A percentile compares a stretch with the other conserved stretches of the same genome.
phyloP scores from a whole-genome alignment of 2,797 vertebrate genomes.

The Lepilemur septentrionalis region DNA sequence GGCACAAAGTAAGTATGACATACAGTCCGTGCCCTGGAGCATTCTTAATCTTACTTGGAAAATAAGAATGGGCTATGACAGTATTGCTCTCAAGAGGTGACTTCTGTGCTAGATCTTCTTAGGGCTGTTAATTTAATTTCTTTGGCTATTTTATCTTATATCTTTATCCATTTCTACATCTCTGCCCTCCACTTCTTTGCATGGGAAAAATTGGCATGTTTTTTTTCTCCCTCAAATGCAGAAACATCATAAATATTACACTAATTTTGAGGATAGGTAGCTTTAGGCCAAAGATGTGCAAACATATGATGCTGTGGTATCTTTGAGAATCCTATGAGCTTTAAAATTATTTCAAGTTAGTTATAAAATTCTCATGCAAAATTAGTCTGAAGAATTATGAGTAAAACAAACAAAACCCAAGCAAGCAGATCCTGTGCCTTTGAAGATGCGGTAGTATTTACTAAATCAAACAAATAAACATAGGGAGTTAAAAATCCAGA shows the following conservation, averaged over 20 bases:
- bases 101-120: neutral
- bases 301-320: neutral
- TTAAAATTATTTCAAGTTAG: neutral
- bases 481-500: neutral
- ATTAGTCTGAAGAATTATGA: neutral
- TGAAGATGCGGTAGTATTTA: neutral
- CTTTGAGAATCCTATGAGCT: neutral
- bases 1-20: rapidly evolving
- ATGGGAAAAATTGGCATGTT: neutral
- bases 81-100: neutral
- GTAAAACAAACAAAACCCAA: neutral
- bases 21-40: rapidly evolving
- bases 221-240: no score
- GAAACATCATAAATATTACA: neutral
- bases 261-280: neutral
- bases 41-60: neutral
- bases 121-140: neutral
- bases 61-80: neutral
- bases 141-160: neutral
- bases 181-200: neutral
- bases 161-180: neutral
- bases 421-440: neutral
- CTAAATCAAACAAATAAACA: neutral
- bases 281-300: neutral
- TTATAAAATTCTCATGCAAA: neutral